Evolutionary conservation across 2,113 vertebrate species (phyloP).

Genomic region (Pachyramphus minor): DNA sequence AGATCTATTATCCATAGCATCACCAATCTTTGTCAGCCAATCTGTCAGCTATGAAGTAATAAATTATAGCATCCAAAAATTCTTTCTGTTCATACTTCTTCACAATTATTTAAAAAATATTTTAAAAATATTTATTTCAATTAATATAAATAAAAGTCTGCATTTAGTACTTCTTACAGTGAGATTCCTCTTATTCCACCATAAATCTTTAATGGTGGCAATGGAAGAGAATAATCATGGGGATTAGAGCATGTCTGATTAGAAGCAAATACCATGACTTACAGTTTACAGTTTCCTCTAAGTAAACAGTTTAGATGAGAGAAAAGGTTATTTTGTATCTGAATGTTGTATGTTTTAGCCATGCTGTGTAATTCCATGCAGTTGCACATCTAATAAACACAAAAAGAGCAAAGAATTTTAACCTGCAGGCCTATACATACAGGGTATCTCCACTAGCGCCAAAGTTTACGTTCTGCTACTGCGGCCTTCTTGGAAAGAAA

Average conservation of each 20-base stretch:
- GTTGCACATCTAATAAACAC: constrained; percentile 55
- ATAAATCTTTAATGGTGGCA: not conserved
- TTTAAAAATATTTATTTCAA: constrained; percentile 24
- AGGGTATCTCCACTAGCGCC: constrained; percentile 5
- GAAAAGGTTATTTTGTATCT: constrained; percentile 58
- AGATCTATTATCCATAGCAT: constrained; percentile 56
- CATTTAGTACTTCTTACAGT: constrained; percentile 5
- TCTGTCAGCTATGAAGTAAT: constrained; percentile 61
- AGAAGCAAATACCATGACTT: constrained; percentile 59
- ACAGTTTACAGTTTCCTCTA: constrained; percentile 45
- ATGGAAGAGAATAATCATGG: constrained; percentile 42
- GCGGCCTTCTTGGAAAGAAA: not conserved
- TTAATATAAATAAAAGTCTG: constrained; percentile 19
- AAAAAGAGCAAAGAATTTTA: constrained; percentile 45
- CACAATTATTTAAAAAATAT: not conserved
- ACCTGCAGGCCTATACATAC: constrained; percentile 21
- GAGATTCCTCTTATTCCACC: constrained; percentile 50
- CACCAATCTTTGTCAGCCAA: constrained; percentile 56
- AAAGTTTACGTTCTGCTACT: constrained; percentile 33
- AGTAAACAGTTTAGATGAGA: constrained; percentile 53
- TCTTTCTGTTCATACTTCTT: constrained; percentile 17
- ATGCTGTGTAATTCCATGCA: constrained; percentile 50
- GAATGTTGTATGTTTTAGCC: constrained; percentile 29
- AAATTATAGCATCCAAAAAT: constrained; percentile 49
- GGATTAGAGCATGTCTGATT: constrained; percentile 48